Evolutionary conservation across 2,888 invertebrate genomes (phyloP).

Genomic region (Synanthedon andrenaeformis): DNA sequence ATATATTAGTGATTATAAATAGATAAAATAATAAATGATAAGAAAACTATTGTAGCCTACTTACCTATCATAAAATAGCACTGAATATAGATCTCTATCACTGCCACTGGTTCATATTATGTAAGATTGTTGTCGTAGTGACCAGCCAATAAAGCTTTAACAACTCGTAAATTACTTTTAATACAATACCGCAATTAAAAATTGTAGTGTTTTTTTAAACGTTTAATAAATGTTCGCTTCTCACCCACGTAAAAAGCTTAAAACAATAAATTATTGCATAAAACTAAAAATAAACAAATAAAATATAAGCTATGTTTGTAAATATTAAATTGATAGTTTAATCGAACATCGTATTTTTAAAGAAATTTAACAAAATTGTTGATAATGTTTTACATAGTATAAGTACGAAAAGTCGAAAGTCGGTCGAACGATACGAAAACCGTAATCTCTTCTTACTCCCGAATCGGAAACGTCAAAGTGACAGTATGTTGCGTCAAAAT

Average conservation of each 20-base stretch:
- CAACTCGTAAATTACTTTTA: not conserved
- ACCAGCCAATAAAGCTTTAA: not conserved
- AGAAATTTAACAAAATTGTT: too few species aligned
- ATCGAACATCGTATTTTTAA: not conserved
- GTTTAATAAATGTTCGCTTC: not conserved
- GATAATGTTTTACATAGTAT: too few species aligned
- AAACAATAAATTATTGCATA: not conserved
- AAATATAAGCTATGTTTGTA: not conserved
- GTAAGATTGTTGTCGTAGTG: not conserved
- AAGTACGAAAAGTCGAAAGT: too few species aligned
- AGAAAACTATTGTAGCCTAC: slow-evolving; percentile 12
- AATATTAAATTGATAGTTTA: not conserved
- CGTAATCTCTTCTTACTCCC: too few species aligned
- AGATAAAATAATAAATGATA: not conserved
- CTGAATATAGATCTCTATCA: not conserved
- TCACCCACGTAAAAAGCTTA: not conserved
- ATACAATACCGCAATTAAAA: not conserved
- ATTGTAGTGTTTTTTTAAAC: not conserved
- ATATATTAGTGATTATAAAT: not conserved
- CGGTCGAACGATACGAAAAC: too few species aligned
- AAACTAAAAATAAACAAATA: not conserved
- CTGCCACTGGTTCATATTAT: not conserved
- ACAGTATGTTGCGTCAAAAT: too few species aligned
- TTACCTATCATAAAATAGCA: slow-evolving; percentile 35
- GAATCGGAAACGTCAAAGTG: too few species aligned